phyloP scores from a whole-genome alignment of 2,113 vertebrate species.

The Bungarus multicinctus region DNA sequence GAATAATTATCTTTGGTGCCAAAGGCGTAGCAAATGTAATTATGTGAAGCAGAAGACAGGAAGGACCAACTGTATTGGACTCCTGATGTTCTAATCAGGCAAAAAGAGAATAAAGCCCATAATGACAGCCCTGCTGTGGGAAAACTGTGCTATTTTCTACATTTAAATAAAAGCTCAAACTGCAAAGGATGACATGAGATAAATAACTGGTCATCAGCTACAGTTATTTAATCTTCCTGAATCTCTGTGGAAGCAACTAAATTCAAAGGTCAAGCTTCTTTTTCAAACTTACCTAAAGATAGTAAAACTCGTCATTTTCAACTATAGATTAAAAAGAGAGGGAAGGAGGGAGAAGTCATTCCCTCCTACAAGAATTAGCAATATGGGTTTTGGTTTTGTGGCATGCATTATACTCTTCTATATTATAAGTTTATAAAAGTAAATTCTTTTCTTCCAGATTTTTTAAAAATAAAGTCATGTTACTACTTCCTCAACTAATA shows the following conservation, averaged over 20 bases:
- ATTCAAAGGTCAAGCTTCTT: conserved; percentile 71
- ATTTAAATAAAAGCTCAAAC: conserved; percentile 62
- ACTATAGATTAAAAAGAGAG: conserved; percentile 44
- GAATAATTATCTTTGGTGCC: conserved; percentile 39
- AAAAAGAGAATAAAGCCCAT: conserved; percentile 52
- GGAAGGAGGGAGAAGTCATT: conserved; percentile 18
- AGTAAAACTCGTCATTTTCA: conserved; percentile 57
- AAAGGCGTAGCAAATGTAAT: conserved; percentile 45
- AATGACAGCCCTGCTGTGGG: conserved; percentile 66
- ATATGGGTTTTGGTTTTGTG: conserved; percentile 42
- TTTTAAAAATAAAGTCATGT: conserved; percentile 52
- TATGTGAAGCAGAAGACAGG: conserved; percentile 30
- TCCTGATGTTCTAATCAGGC: conserved; percentile 59
- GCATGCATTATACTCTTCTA: conserved; percentile 16
- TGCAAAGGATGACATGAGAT: conserved; percentile 56
- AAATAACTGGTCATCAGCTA: conserved; percentile 60
- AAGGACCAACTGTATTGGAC: conserved; percentile 47
- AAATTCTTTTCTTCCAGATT: conserved; percentile 14
- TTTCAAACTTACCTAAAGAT: conserved; percentile 66
- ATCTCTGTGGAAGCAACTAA: conserved; percentile 66
- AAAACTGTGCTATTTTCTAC: conserved; percentile 55
- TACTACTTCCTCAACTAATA: conserved; percentile 35
- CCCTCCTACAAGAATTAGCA: conserved; percentile 46
- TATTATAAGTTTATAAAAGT: conserved; percentile 24
- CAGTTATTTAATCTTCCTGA: conserved; percentile 67